These are phyloP conservation scores for Phyllostomus hastatus DNA, from an alignment of 2,113 vertebrate species.

Conservation along the genomic window DNA sequence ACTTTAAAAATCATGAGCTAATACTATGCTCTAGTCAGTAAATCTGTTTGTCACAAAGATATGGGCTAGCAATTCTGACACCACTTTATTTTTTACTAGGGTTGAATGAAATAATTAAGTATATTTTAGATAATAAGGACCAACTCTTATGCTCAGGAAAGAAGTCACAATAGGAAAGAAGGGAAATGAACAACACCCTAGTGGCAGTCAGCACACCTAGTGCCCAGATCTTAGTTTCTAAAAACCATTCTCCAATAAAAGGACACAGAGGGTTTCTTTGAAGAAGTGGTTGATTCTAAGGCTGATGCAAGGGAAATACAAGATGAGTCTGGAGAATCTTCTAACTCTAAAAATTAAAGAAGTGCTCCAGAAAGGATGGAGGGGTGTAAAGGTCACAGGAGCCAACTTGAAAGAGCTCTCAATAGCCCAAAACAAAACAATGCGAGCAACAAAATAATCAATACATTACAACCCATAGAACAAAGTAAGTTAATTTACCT, in stretches of 20 bases:
- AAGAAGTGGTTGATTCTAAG: background rate
- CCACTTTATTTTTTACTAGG: background rate
- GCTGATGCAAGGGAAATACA: background rate
- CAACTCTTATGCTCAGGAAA: background rate
- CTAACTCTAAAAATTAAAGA: background rate
- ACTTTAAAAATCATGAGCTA: background rate
- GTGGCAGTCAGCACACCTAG: background rate
- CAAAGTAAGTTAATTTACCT: background rate
- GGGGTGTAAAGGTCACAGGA: background rate
- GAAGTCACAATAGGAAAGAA: background rate
- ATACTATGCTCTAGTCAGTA: background rate
- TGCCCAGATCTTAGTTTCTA: background rate
- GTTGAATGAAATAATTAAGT: constrained; percentile 2
- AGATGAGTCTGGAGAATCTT: background rate
- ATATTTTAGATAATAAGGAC: background rate
- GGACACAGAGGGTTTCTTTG: background rate
- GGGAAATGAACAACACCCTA: background rate
- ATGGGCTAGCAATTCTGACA: background rate
- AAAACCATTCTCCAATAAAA: background rate
- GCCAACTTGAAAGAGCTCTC: background rate
- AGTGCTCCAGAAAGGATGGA: background rate
- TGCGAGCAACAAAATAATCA: background rate
- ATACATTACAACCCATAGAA: background rate
- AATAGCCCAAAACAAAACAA: background rate
- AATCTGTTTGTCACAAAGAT: background rate